Evolutionary conservation across 2,888 invertebrate genomes (phyloP).

Genomic region (Cylindroiulus punctatus): DNA sequence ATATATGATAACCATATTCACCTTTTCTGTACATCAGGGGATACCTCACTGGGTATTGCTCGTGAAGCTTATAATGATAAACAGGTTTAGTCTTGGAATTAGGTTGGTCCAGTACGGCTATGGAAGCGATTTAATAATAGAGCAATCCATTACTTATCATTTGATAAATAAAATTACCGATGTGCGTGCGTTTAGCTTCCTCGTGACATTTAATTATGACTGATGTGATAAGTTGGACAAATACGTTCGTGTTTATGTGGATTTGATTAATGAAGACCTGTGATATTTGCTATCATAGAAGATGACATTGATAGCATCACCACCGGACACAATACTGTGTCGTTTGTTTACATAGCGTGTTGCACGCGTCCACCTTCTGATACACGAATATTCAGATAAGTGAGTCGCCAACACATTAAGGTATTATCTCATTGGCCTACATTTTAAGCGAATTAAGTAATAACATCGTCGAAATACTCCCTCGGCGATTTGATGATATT

Average conservation of each 20-base stretch:
- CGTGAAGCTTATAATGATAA: too few species aligned
- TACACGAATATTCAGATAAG: neutral
- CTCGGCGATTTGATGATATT: slow-evolving; percentile 16
- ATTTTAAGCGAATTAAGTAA: slow-evolving; percentile 39
- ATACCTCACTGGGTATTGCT: too few species aligned
- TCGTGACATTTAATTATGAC: slow-evolving; percentile 20
- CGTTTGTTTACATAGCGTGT: neutral
- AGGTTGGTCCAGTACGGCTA: too few species aligned
- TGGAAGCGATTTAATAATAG: too few species aligned
- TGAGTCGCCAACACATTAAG: neutral
- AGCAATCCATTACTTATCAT: neutral
- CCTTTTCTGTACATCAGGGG: too few species aligned
- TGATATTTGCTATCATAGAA: neutral
- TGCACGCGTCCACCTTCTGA: neutral
- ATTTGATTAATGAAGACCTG: slow-evolving; percentile 2
- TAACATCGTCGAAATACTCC: slow-evolving; percentile 39
- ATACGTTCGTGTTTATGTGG: neutral
- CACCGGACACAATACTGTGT: neutral
- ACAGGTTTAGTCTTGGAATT: too few species aligned
- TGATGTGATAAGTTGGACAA: slow-evolving; percentile 35
- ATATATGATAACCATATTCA: too few species aligned
- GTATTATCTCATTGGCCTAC: slow-evolving; percentile 30
- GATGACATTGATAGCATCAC: neutral
- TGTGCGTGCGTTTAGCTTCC: neutral
- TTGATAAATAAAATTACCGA: slow-evolving; percentile 4